Evolutionary conservation across 2,113 vertebrate species (phyloP).

Genomic region (Smithornis capensis): DNA sequence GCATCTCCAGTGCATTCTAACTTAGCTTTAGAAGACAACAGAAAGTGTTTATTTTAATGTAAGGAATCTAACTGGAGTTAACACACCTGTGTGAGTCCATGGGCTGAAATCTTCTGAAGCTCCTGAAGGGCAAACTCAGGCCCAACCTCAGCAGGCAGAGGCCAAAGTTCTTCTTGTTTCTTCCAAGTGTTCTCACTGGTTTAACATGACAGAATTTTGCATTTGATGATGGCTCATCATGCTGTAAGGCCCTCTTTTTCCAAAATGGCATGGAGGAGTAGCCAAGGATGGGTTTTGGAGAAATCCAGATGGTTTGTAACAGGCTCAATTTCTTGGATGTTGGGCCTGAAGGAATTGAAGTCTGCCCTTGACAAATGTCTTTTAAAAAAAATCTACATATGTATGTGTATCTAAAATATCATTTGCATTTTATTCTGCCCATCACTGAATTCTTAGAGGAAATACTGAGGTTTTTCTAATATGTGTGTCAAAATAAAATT

Average conservation of each 20-base stretch:
- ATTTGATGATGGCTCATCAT: not conserved
- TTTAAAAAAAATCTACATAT: not conserved
- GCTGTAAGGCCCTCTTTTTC: not conserved
- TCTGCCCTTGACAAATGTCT: not conserved
- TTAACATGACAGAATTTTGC: not conserved
- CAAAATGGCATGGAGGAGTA: not conserved
- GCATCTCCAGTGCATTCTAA: not conserved
- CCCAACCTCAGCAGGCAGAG: not conserved
- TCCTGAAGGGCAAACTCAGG: not conserved
- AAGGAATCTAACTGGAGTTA: not conserved
- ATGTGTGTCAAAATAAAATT: slow-evolving; percentile 7
- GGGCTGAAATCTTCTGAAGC: not conserved
- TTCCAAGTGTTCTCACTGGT: not conserved
- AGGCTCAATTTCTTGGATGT: not conserved
- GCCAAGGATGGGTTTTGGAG: not conserved
- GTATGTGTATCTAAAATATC: not conserved
- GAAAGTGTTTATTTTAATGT: not conserved
- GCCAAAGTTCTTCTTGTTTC: not conserved
- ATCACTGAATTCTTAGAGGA: not conserved
- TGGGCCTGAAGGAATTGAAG: not conserved
- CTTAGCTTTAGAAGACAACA: not conserved
- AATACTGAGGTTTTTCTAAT: not conserved
- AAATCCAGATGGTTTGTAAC: not conserved
- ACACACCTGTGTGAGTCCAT: not conserved
- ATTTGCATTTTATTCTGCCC: not conserved